Evolutionary conservation across 2,113 vertebrate genomes (phyloP).

Genomic region (Callipepla squamata): DNA sequence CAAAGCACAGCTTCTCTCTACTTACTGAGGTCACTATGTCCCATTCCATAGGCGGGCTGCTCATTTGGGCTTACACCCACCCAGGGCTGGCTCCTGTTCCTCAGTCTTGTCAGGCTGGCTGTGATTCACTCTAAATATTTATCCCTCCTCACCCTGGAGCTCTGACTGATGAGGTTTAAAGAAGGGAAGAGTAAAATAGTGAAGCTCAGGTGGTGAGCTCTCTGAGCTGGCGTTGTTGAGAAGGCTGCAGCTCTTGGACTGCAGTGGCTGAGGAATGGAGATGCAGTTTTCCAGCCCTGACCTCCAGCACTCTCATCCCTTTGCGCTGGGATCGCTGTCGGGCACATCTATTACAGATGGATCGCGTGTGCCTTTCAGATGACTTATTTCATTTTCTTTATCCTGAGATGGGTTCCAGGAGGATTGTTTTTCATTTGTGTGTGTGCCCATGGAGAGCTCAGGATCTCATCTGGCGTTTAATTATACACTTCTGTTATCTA

Average conservation of each 20-base stretch:
- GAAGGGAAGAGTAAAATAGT: background rate
- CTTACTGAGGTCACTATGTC: background rate
- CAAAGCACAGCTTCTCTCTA: background rate
- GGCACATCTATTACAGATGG: background rate
- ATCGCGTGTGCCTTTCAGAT: background rate
- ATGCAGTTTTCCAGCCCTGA: background rate
- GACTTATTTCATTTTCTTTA: background rate
- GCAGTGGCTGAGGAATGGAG: background rate
- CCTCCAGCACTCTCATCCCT: fast-evolving
- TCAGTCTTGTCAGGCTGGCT: background rate
- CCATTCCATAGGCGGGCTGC: background rate
- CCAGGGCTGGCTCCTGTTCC: background rate
- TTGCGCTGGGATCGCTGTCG: background rate
- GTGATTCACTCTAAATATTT: constrained; percentile 35
- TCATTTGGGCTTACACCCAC: background rate
- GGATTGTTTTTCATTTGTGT: constrained; percentile 42
- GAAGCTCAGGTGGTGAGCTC: background rate
- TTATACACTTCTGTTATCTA: constrained; percentile 30
- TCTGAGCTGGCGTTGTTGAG: background rate
- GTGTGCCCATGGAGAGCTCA: background rate
- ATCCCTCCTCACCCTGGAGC: background rate
- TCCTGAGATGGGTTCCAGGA: fast-evolving
- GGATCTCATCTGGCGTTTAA: constrained; percentile 44
- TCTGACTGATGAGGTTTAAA: background rate
- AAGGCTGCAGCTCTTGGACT: background rate